Evolutionary conservation across 1,140 invertebrate genomes (phyloP), one percentile per base, ranked within the genome.

Genomic region (Dendroctonus valens): DNA sequence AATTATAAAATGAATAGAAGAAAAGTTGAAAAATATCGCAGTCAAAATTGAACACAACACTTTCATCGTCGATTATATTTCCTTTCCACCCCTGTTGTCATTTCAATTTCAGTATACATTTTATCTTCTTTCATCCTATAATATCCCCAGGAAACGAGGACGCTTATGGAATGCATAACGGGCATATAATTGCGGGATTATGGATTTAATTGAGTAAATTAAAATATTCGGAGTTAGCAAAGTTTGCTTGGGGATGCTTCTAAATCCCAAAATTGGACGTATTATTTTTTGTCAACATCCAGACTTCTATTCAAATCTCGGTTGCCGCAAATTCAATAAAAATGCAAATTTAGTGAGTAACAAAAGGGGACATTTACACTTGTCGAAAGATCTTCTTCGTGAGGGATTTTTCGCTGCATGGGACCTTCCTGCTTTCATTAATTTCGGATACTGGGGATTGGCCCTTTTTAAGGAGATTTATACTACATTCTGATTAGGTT

Each of bases 281-380:
- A 74, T 75, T 71, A 74, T 75, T 76, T 76, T 76, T 75, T 75
- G 73, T 75, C 70, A 73, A 73, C 75, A 74, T 72, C 69, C 65
- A 62, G 73, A 71, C 71, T 75, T 74, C 70, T 73, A 75, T 75
- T 76, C 70, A 75, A 76, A 77, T 75, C 75, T 76, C 66, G 53
- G 71, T 64, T 70, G 73, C 70, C 75, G 70, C 70, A 75, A 72
- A 77, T 76, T 76, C 76, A 77, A 76, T 76, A 76, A 76, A 76
- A 76, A 76, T 77, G 76, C 73, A 75, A 77, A 76, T 76, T 73
- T 70, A 72, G 63, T 69, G 69, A 72, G 73, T 74, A 74, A 72
- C 72, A 74, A 75, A 74, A 75, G 71, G 73, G 74, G 71, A 67
- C 72, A 74, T 75, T 75, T 74, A 74, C 74, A 75, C 75, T 76